Evolutionary conservation across 2,888 invertebrate species (phyloP).

Genomic region (Cecidostiba fungosa): DNA sequence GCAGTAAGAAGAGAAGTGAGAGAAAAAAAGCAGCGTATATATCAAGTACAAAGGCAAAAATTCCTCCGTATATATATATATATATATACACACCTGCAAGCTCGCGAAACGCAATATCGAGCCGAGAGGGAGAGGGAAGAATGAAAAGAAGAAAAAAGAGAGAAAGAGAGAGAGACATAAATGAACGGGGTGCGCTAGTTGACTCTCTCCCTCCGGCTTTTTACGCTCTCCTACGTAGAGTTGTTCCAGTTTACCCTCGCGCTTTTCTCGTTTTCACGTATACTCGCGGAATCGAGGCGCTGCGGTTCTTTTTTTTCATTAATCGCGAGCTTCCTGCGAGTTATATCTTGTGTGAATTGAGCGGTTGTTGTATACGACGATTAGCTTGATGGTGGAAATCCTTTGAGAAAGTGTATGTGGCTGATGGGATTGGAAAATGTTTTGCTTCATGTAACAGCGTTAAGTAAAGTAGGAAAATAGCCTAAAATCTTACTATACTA

Average conservation of each 20-base stretch:
- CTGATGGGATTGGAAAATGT: no score
- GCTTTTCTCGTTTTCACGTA: background rate
- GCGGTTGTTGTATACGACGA: background rate
- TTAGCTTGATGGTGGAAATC: no score
- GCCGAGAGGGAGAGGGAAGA: background rate
- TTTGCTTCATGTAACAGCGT: no score
- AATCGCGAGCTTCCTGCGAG: background rate
- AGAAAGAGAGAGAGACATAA: background rate
- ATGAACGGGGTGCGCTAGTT: background rate
- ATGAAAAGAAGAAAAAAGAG: background rate
- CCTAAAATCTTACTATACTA: no score
- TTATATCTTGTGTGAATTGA: background rate
- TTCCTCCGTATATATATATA: conserved; percentile 1
- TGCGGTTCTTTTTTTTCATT: background rate
- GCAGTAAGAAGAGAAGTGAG: background rate
- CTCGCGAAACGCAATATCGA: background rate
- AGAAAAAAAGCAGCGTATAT: background rate
- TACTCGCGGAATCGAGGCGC: background rate
- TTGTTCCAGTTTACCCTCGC: background rate
- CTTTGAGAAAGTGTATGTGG: no score
- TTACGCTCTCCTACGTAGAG: background rate
- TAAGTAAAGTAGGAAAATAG: no score
- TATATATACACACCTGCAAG: no score
- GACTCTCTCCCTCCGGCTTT: background rate
- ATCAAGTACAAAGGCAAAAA: background rate